Evolutionary conservation across 2,888 invertebrate species (phyloP).

Genomic region (Hirtodrosophila confusa): DNA sequence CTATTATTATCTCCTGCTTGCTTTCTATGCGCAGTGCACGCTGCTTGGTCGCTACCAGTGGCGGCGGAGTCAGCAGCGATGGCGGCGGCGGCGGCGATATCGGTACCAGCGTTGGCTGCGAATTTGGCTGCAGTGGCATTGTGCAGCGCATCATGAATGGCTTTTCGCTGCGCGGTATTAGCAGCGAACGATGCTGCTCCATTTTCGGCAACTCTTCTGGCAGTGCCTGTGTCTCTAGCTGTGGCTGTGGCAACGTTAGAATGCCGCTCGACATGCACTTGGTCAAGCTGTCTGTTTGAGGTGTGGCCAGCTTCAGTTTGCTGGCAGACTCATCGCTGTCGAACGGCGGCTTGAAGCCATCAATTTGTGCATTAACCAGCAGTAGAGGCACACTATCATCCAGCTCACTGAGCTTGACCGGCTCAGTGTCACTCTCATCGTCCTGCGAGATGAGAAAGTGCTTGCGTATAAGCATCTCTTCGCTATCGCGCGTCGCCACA

Average conservation of each 20-base stretch:
- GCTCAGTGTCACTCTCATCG: conserved; percentile 56
- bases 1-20: conserved; percentile 19
- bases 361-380: conserved; percentile 35
- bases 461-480: conserved; percentile 79
- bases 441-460: conserved; percentile 72
- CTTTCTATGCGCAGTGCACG: conserved; percentile 11
- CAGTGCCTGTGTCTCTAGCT: not conserved
- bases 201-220: not conserved
- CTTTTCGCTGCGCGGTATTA: conserved; percentile 24
- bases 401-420: conserved; percentile 62
- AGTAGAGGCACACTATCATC: conserved; percentile 53
- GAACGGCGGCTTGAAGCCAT: not conserved
- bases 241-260: conserved; percentile 1
- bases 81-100: not conserved
- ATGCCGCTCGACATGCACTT: not conserved
- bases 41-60: conserved; percentile 14
- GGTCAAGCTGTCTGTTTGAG: not conserved
- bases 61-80: not conserved
- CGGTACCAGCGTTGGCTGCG: not conserved
- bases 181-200: conserved; percentile 35
- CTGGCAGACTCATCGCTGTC: not conserved
- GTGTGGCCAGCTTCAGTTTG: conserved; percentile 1
- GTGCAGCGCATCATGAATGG: not conserved
- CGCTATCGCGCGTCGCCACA: conserved; percentile 70
- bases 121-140: not conserved